Percentiles rank a stretch among this genome's conserved stretches.
These are phyloP conservation scores for Danionella cerebrum DNA, from an alignment of 2,113 vertebrate genomes.

Conservation along the genomic window DNA sequence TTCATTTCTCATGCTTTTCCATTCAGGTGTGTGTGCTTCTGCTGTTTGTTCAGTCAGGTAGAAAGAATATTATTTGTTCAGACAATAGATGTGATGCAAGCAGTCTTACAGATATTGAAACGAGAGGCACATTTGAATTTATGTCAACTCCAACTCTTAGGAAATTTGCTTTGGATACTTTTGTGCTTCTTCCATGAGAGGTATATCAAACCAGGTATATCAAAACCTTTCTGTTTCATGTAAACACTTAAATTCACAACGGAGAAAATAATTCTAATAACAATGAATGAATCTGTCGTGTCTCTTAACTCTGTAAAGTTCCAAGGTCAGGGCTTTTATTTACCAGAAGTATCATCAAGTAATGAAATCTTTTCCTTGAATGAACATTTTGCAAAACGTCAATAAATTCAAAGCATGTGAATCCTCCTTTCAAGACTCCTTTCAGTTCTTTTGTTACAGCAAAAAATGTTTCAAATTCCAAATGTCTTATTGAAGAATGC, in stretches of 20 bases:
- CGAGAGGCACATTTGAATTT: not conserved
- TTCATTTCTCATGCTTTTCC: not conserved
- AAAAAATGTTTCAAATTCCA: too few species aligned
- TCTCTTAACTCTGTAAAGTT: not conserved
- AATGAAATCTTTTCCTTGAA: not conserved
- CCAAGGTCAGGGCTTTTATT: not conserved
- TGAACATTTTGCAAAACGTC: not conserved
- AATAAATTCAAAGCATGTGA: too few species aligned
- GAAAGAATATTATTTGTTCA: not conserved
- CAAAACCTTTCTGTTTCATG: too few species aligned
- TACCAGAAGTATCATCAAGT: not conserved
- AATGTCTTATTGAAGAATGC: too few species aligned
- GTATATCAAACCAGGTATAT: not conserved
- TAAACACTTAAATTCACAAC: not conserved
- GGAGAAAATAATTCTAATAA: not conserved
- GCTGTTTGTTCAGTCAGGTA: conserved; percentile 10
- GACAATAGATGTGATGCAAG: not conserved
- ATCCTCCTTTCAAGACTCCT: too few species aligned
- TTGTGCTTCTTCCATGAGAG: not conserved
- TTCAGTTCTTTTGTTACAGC: too few species aligned
- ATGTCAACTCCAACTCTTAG: not conserved
- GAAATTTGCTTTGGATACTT: not conserved
- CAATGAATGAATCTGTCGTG: not conserved
- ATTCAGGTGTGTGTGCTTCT: not conserved
- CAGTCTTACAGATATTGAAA: conserved; percentile 1